Percentiles rank a stretch among this genome's conserved stretches.
Evolutionary conservation across 1,140 invertebrate species (phyloP).

Genomic region (Aphaenogaster ashmeadi): DNA sequence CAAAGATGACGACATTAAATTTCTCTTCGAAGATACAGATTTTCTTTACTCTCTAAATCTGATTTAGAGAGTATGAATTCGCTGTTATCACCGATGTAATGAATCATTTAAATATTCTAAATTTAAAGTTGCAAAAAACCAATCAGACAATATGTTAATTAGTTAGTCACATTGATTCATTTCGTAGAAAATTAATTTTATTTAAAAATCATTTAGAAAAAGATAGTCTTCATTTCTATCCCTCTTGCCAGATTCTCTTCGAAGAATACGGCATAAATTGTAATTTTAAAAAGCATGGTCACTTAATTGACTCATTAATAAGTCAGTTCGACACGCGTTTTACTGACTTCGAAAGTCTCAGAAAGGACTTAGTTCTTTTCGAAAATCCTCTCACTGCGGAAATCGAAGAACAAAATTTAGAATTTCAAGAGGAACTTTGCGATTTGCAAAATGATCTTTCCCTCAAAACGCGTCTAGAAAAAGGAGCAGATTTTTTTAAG

Average conservation of each 20-base stretch:
- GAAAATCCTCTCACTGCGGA: slow-evolving; percentile 1
- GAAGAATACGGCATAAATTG: background rate
- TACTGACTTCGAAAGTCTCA: background rate
- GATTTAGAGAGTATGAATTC: too few relatives aligned
- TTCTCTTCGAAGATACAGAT: too few relatives aligned
- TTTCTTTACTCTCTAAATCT: too few relatives aligned
- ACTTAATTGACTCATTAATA: background rate
- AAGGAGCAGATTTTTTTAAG: background rate
- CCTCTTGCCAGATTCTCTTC: background rate
- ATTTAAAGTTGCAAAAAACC: background rate
- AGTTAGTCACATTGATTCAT: background rate
- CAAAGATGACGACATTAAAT: background rate
- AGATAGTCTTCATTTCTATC: background rate
- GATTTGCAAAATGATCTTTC: slow-evolving; percentile 3
- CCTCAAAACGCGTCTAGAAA: background rate
- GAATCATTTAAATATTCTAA: background rate
- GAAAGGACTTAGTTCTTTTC: background rate
- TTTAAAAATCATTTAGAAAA: background rate
- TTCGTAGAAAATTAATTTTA: background rate
- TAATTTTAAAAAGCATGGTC: background rate
- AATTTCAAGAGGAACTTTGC: background rate
- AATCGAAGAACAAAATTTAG: background rate
- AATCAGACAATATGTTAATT: background rate
- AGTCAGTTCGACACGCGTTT: background rate
- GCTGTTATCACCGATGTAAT: background rate